Evolutionary conservation across 2,797 vertebrate genomes (phyloP), one percentile per base, ranked within the genome.

Genomic region (Melanitta fusca): DNA sequence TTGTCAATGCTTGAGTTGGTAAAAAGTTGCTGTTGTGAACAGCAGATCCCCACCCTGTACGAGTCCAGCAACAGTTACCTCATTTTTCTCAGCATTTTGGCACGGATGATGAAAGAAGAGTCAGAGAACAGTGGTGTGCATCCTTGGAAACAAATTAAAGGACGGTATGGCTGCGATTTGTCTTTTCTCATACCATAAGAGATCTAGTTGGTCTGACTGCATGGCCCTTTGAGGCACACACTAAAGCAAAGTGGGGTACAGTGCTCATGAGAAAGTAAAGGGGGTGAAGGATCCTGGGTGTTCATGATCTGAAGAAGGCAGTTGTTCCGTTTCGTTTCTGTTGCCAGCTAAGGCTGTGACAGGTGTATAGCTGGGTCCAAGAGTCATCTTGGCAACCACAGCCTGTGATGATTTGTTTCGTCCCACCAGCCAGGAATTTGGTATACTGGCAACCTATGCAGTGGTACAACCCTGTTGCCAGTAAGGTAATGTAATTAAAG

Each of bases 121-220:
- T 89, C 93, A 64, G 98, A 98, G 90, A 97, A 91, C 66, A 98
- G 88, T 69, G 98, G 98, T 1, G 94, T 98, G 83, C 98, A 98
- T 97, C 98, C 98, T 88, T 99, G 99, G 98, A 99, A 99, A 96
- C 99, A 99, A 97, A 98, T 99, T 96, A 99, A 99, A 98, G 99
- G 99, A 98, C 99, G 99, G 99, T 99, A 89, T 81, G 97, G 39
- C 24, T 4, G 2, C 21, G 43, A 3, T 70, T 90, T 78, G 43
- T 12, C 80, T 83, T 89, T 6, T 71, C 25, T 57, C 4, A 6
- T 21, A 12, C 69, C 51, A 3, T 38, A 34, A 54, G 32, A 85
- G 21, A 6, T 36, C 11, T 71, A 2, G 25, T 75, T 28, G 34
- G 28, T 65, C 36, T 45, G 58, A 24, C 10, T 34, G 30, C 13